Percentiles rank a stretch among this genome's conserved stretches.
Conservation (phyloP, 2,888 invertebrate genomes). For the Andrena dorsata region DNA sequence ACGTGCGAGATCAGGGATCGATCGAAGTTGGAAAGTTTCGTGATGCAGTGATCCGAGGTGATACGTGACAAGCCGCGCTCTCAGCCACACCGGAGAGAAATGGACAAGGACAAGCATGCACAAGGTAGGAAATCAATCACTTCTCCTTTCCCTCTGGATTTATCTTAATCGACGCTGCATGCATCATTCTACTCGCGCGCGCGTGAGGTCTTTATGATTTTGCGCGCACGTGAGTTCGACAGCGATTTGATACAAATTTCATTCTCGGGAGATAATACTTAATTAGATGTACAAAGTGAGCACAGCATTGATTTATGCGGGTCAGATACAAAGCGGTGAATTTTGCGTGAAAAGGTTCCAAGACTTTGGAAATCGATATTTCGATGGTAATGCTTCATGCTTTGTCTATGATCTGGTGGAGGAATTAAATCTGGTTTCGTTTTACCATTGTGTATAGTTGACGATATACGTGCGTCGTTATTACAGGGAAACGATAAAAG, state of each 20-base stretch:
- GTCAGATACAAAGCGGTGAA: not conserved
- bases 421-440: not conserved
- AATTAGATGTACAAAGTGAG: too few relatives aligned
- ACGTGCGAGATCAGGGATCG: constrained; percentile 56
- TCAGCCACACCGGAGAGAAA: constrained; percentile 73
- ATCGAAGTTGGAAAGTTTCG: constrained; percentile 75
- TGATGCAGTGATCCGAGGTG: constrained; percentile 78
- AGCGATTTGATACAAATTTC: too few relatives aligned
- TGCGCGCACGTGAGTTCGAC: too few relatives aligned
- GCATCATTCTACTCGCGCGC: too few relatives aligned
- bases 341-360: not conserved
- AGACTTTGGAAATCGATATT: too few relatives aligned
- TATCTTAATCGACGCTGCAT: too few relatives aligned
- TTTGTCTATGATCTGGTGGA: too few relatives aligned
- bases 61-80: constrained; percentile 61
- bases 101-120: constrained; percentile 81
- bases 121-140: constrained; percentile 74
- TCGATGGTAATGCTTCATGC: too few relatives aligned
- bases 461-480: not conserved
- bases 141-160: not conserved
- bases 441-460: not conserved
- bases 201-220: too few relatives aligned
- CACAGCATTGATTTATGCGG: not conserved
- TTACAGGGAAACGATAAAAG: not conserved
- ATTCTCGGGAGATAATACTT: too few relatives aligned